Percentiles rank a stretch among this genome's conserved stretches.
Evolutionary conservation across 2,797 vertebrate genomes (phyloP).

Genomic region (Echiichthys vipera): DNA sequence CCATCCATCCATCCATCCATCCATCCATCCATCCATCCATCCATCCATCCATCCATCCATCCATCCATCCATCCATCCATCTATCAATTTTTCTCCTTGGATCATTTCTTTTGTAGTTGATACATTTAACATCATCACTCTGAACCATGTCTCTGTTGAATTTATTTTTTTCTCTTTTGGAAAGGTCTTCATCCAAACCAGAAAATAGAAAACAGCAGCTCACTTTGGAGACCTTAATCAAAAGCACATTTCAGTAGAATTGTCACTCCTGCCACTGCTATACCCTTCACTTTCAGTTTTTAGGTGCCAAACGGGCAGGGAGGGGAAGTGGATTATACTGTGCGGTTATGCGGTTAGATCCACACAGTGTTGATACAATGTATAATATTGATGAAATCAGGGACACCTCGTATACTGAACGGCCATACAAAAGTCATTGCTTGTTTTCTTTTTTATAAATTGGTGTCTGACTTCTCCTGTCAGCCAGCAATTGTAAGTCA

Average conservation of each 20-base stretch:
- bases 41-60: too few species aligned
- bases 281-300: conserved; percentile 12
- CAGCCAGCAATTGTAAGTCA: conserved; percentile 49
- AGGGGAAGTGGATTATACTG: background rate
- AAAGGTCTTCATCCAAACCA: conserved; percentile 49
- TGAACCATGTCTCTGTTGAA: conserved; percentile 40
- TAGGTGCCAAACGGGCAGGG: conserved; percentile 31
- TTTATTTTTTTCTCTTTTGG: conserved; percentile 29
- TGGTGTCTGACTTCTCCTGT: conserved; percentile 30
- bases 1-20: too few species aligned
- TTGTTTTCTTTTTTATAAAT: conserved; percentile 35
- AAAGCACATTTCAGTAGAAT: conserved; percentile 47
- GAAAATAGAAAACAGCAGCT: conserved; percentile 67
- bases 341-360: conserved; percentile 9
- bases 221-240: conserved; percentile 40
- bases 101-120: conserved; percentile 49
- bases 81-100: conserved; percentile 23
- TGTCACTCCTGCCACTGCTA: conserved; percentile 31
- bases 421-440: background rate
- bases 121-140: conserved; percentile 47
- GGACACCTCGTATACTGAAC: conserved; percentile 18
- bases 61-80: too few species aligned
- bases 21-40: too few species aligned
- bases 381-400: too few species aligned
- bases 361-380: conserved; percentile 3